Conservation (phyloP, 2,888 invertebrate species). For the Sicus ferrugineus region DNA sequence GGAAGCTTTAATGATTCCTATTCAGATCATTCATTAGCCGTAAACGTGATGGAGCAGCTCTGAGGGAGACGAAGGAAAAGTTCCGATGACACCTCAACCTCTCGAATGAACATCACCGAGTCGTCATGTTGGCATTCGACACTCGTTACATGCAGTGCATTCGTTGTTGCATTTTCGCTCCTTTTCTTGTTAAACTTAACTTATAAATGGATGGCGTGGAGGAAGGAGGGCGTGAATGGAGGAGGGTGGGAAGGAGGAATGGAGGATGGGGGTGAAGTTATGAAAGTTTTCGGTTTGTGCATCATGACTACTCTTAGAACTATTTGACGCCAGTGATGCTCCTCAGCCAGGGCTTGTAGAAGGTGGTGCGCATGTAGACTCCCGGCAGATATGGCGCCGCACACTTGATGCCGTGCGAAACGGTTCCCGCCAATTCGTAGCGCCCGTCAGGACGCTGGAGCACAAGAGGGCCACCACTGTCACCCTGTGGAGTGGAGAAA, state of each 20-base stretch:
- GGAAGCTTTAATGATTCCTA: background rate
- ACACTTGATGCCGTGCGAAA: constrained; percentile 94
- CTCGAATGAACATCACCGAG: background rate
- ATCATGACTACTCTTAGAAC: constrained; percentile 35
- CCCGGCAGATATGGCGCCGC: constrained; percentile 91
- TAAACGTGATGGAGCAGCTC: background rate
- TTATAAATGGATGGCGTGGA: background rate
- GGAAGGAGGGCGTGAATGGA: background rate
- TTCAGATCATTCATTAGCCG: background rate
- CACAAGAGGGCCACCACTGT: constrained; percentile 90
- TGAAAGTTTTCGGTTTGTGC: background rate
- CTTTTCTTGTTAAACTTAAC: background rate
- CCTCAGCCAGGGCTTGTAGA: constrained; percentile 89
- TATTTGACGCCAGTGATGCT: constrained; percentile 82
- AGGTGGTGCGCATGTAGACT: constrained; percentile 92
- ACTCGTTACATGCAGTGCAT: constrained; percentile 17
- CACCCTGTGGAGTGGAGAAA: constrained; percentile 72
- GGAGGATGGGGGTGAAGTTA: background rate
- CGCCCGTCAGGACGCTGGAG: constrained; percentile 83
- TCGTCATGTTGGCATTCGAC: background rate
- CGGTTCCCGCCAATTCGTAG: constrained; percentile 89
- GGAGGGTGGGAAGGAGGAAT: background rate
- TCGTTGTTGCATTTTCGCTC: background rate
- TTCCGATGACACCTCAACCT: background rate
- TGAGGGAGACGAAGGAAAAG: background rate